Evolutionary conservation across 2,113 vertebrate species (phyloP), one percentile per base, ranked within the genome.

Genomic region (Leptodactylus fuscus): DNA sequence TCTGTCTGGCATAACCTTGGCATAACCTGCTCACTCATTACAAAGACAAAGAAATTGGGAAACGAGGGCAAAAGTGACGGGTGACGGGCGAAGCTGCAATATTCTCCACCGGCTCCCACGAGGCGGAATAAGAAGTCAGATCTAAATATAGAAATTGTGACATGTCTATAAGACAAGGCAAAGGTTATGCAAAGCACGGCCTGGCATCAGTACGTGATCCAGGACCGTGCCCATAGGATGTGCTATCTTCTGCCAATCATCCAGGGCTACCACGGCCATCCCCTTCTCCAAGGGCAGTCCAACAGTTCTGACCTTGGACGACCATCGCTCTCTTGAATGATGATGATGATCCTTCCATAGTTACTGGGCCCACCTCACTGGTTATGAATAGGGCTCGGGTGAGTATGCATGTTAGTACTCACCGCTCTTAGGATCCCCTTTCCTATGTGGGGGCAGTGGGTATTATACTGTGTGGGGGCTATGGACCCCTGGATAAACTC

Each of bases 101-200:
- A 67, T 4, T 29, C 38, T 18, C 27, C n/a, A 27, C 9, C 6
- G 11, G 41, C 9, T 24, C 69, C 20, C 34, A 22, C 5, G 20
- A 41, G 29, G n/a, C n/a, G n/a, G n/a, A n/a, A n/a, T n/a, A 24
- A 18, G 3, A 11, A 38, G 36, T 71, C 69, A 41, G 3, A 73
- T 44, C 69, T 73, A 73, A 44, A 44, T 73, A 73, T 73, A 73
- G 69, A 44, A 15, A 36, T 69, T 69, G 65, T 69, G 65, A 69
- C 65, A 36, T 8, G 29, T 67, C 62, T 65, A 29, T 67, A 67
- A 67, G 29, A n/a, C 29, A 67, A 67, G 29, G 29, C 29, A 67
- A 67, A 67, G 62, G 29, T 67, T 5, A 3, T 29, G 58, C 27
- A 44, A 9, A 44, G 41, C 4, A 44, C 9, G 4, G 41, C 41